Percentiles rank a stretch among this genome's conserved stretches.
Evolutionary conservation across 2,113 vertebrate genomes (phyloP).

Genomic region (Apeltes quadracus): DNA sequence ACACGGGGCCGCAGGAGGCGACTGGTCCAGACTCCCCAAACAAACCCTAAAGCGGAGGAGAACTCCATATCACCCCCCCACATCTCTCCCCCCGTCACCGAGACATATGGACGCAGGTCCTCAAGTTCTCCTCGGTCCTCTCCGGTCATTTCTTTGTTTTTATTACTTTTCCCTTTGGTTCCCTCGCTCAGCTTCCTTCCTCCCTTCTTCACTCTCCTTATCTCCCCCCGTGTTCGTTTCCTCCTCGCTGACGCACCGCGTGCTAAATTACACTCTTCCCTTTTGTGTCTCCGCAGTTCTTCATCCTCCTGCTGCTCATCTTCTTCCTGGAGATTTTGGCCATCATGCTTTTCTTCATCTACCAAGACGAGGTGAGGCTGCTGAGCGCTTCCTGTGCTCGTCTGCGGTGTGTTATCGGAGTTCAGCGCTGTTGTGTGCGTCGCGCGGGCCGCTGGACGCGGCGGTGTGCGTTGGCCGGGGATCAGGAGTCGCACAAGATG

Average conservation of each 20-base stretch:
- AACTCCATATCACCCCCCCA: constrained; percentile 39
- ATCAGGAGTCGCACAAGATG: neutral
- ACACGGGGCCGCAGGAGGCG: constrained; percentile 41
- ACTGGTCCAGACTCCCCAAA: constrained; percentile 42
- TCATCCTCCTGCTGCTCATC: constrained; percentile 92
- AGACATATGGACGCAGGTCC: constrained; percentile 41
- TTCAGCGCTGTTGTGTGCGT: too few relatives aligned
- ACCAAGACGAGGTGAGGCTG: constrained; percentile 91
- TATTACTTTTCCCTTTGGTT: neutral
- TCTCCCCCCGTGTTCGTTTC: neutral
- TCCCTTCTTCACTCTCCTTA: constrained; percentile 5
- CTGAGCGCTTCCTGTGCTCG: too few relatives aligned
- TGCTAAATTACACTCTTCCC: constrained; percentile 30
- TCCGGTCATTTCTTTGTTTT: constrained; percentile 8
- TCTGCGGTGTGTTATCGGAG: neutral
- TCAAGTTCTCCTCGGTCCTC: constrained; percentile 5
- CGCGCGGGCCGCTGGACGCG: too few relatives aligned
- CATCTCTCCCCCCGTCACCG: constrained; percentile 22
- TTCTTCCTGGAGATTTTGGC: constrained; percentile 92
- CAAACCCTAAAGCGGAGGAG: constrained; percentile 46
- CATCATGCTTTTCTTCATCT: constrained; percentile 93
- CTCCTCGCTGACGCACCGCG: neutral
- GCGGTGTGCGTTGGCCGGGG: constrained; percentile 27
- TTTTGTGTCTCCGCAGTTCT: constrained; percentile 87
- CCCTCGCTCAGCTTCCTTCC: neutral